These are phyloP conservation scores for Theristicus caerulescens DNA, from an alignment of 2,113 vertebrate genomes.

Conservation along the genomic window DNA sequence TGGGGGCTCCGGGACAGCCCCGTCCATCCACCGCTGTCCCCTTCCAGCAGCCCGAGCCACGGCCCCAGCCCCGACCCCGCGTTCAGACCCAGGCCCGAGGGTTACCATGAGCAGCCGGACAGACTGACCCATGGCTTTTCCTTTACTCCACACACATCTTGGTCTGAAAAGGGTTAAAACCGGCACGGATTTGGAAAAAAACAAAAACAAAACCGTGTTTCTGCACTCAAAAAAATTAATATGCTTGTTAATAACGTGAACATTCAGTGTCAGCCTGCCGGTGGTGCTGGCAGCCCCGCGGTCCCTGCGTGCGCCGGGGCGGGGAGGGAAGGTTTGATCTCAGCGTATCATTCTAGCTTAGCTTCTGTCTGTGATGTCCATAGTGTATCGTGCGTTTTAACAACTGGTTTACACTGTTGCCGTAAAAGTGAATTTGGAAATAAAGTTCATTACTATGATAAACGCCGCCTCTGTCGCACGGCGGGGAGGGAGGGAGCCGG, in stretches of 20 bases:
- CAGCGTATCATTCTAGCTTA: slow-evolving; percentile 87
- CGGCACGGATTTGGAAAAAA: not conserved
- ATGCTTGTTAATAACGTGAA: not conserved
- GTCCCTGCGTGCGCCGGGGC: slow-evolving; percentile 47
- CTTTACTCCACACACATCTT: slow-evolving; percentile 53
- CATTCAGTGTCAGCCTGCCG: slow-evolving; percentile 9
- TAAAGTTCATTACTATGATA: slow-evolving; percentile 88
- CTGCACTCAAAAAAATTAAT: slow-evolving; percentile 26
- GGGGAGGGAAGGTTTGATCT: slow-evolving; percentile 68
- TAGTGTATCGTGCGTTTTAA: slow-evolving; percentile 91
- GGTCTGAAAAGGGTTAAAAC: slow-evolving; percentile 60
- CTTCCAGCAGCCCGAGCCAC: not conserved
- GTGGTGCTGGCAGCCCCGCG: slow-evolving; percentile 67
- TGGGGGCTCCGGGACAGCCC: not conserved
- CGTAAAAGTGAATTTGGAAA: slow-evolving; percentile 99
- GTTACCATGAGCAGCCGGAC: not conserved
- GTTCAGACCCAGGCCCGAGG: not conserved
- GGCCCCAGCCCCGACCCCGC: not conserved
- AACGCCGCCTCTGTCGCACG: not conserved
- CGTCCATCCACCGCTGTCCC: not conserved
- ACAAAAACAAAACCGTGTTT: not conserved
- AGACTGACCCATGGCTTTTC: not conserved
- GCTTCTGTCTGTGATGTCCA: slow-evolving; percentile 91
- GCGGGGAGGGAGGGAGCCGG: not conserved
- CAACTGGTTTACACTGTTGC: slow-evolving; percentile 93